These are phyloP conservation scores for Pediacus dermestoides DNA, from an alignment of 2,888 invertebrate genomes.

Conservation along the genomic window DNA sequence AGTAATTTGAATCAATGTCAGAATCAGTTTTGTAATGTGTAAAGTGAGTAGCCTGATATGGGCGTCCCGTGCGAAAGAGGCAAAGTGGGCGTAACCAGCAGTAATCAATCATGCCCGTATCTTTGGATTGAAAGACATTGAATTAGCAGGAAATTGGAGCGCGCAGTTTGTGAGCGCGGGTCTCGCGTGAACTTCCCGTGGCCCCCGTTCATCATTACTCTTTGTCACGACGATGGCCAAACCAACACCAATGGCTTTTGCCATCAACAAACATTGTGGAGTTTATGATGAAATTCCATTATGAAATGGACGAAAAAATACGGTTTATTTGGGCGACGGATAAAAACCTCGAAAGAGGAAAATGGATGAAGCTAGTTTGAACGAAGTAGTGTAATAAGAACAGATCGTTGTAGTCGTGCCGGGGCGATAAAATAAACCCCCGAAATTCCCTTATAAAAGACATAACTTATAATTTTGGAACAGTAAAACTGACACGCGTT, in stretches of 20 bases:
- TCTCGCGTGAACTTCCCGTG: conserved; percentile 30
- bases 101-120: conserved; percentile 51
- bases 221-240: conserved; percentile 47
- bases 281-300: too few species aligned
- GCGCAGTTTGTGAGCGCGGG: conserved; percentile 38
- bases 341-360: too few species aligned
- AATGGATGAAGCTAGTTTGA: not conserved
- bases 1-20: too few species aligned
- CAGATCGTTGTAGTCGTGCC: conserved; percentile 12
- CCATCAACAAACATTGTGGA: too few species aligned
- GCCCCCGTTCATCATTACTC: conserved; percentile 44
- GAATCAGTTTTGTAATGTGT: too few species aligned
- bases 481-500: conserved; percentile 48
- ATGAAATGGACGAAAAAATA: too few species aligned
- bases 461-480: conserved; percentile 47
- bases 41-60: too few species aligned
- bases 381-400: conserved; percentile 15
- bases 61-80: conserved; percentile 24
- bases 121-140: conserved; percentile 53
- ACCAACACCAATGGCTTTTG: conserved; percentile 5
- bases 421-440: conserved; percentile 31
- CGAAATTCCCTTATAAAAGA: conserved; percentile 45
- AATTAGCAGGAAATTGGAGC: conserved; percentile 53
- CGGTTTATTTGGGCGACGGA: too few species aligned
- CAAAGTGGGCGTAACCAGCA: conserved; percentile 36